Evolutionary conservation across 2,888 invertebrate species (phyloP).

Genomic region (Anaspis maculata): DNA sequence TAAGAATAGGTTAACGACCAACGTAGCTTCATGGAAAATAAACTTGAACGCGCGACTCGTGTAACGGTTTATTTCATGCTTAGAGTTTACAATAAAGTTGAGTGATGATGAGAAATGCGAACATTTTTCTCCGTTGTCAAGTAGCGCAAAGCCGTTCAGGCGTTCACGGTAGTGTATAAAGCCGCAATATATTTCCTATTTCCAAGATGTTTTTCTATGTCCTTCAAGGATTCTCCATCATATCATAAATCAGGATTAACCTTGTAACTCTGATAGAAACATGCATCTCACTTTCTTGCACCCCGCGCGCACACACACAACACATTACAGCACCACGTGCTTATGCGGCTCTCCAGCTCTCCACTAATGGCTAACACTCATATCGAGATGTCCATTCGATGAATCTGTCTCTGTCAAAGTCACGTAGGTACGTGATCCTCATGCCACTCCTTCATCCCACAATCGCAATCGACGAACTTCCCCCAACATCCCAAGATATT

Average conservation of each 20-base stretch:
- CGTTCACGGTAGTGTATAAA: slow-evolving; percentile 28
- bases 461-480: too few relatives aligned
- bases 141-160: slow-evolving; percentile 28
- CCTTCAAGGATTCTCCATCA: slow-evolving; percentile 29
- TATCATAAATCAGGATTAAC: slow-evolving; percentile 36
- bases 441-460: too few relatives aligned
- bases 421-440: too few relatives aligned
- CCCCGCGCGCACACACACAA: too few relatives aligned
- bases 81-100: slow-evolving; percentile 33
- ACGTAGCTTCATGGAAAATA: slow-evolving; percentile 14
- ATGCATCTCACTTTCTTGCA: slow-evolving; percentile 17
- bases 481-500: too few relatives aligned
- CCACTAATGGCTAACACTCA: too few relatives aligned
- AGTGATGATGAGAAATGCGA: slow-evolving; percentile 34
- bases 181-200: slow-evolving; percentile 34
- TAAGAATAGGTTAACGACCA: slow-evolving; percentile 19
- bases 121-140: slow-evolving; percentile 34
- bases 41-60: too few relatives aligned
- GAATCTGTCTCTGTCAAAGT: too few relatives aligned
- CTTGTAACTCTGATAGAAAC: slow-evolving; percentile 28
- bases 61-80: slow-evolving; percentile 27
- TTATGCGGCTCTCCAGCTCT: too few relatives aligned
- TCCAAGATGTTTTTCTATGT: slow-evolving; percentile 31
- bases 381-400: too few relatives aligned
- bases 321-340: too few relatives aligned